Evolutionary conservation across 2,888 invertebrate species (phyloP).

Genomic region (Drosophila multiciliata): DNA sequence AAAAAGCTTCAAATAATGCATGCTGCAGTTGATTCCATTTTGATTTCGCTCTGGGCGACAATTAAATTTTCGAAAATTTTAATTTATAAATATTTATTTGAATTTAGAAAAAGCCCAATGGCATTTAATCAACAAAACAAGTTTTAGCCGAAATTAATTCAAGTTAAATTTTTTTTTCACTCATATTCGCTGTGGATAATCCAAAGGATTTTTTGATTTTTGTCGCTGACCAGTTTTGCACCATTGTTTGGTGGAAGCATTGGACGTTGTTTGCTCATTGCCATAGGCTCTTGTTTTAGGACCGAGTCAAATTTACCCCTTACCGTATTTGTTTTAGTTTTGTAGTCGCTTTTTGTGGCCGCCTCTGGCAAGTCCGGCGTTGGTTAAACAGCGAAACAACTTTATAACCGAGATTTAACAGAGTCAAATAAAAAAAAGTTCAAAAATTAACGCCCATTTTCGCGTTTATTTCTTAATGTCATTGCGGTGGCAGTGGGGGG

Average conservation of each 20-base stretch:
- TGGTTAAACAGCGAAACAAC: slow-evolving; percentile 50
- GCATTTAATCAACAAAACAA: not conserved
- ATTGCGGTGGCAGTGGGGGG: not conserved
- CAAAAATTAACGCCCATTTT: slow-evolving; percentile 67
- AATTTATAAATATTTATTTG: not conserved
- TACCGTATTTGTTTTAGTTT: slow-evolving; percentile 28
- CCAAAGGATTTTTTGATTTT: slow-evolving; percentile 48
- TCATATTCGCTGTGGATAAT: slow-evolving; percentile 25
- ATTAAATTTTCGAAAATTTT: not conserved
- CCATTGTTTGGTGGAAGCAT: slow-evolving; percentile 48
- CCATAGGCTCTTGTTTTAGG: slow-evolving; percentile 50
- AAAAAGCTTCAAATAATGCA: not conserved
- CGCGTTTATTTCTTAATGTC: slow-evolving; percentile 53
- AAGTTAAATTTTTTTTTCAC: not conserved
- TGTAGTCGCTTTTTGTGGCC: slow-evolving; percentile 38
- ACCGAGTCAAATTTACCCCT: slow-evolving; percentile 6
- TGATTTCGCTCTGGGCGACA: not conserved
- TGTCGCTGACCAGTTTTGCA: slow-evolving; percentile 42
- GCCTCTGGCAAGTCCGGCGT: slow-evolving; percentile 45
- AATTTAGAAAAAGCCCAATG: not conserved
- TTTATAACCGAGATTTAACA: slow-evolving; percentile 55
- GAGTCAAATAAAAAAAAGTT: slow-evolving; percentile 23
- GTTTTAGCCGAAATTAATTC: not conserved
- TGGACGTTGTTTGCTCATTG: slow-evolving; percentile 40
- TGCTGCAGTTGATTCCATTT: too few species aligned